phyloP scores from a whole-genome alignment of 1,140 invertebrate species.

The Plodia interpunctella region DNA sequence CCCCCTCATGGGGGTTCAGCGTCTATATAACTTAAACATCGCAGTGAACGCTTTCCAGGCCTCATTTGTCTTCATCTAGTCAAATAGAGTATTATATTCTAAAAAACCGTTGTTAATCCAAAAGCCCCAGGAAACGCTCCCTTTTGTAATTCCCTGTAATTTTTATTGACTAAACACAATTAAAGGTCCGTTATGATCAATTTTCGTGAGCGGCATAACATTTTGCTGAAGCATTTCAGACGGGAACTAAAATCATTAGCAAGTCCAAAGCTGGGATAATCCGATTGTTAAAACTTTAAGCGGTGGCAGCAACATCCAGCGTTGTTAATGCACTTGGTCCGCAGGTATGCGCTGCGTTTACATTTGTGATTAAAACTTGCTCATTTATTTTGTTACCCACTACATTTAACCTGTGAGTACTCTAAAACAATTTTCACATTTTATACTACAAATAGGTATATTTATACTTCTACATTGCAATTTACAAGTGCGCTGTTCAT shows the following conservation, averaged over 20 bases:
- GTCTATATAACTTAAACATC: no score
- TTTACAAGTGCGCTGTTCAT: no score
- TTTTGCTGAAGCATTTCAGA: constrained; percentile 13
- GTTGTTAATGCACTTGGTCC: constrained; percentile 6
- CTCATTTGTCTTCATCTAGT: constrained; percentile 36
- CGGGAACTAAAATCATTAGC: constrained; percentile 30
- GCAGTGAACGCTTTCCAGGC: no score
- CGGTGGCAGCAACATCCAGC: constrained; percentile 20
- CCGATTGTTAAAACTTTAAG: constrained; percentile 28
- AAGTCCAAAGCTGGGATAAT: constrained; percentile 27
- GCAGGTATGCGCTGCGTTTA: background rate
- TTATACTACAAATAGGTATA: no score
- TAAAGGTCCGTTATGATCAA: background rate
- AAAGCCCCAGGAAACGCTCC: background rate
- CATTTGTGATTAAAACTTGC: background rate
- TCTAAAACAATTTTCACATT: no score
- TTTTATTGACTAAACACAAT: constrained; percentile 10
- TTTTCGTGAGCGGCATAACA: constrained; percentile 1
- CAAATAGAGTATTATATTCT: constrained; percentile 16
- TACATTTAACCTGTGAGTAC: background rate
- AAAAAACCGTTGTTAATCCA: constrained; percentile 16
- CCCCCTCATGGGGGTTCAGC: no score
- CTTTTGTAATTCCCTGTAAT: constrained; percentile 4
- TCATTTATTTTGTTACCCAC: background rate
- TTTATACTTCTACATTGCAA: no score